Evolutionary conservation across 2,113 vertebrate genomes (phyloP), one percentile per base, ranked within the genome.

Genomic region (Seriola quinqueradiata): DNA sequence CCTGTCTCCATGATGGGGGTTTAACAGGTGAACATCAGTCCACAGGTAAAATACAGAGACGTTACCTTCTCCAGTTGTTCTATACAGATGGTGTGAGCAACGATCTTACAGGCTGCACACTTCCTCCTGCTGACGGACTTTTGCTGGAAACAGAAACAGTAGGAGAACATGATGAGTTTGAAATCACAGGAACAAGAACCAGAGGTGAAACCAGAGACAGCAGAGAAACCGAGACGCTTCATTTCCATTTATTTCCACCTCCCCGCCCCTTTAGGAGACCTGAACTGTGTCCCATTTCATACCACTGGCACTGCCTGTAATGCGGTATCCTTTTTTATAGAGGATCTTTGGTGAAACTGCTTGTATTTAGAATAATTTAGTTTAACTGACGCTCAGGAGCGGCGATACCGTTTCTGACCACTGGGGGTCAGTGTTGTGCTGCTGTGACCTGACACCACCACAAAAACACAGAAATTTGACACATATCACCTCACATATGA

Each of bases 51-150:
- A 69, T 5, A 32, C 8, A 11, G 36, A 0, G 10, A 59, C 2
- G 1, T 93, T 90, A 99, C 98, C 95, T 98, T 98, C 84, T 98
- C 97, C 79, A 99, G 95, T 80, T 97, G 97, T 68, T 97, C 97
- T 0, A 98, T 98, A 82, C 98, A 99, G 83, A 96, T 91, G 1
- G 96, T 96, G 83, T 99, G 98, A 80, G 97, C 97, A 2, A 99
- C 95, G 0, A 99, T 99, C 94, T 97, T 98, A 91, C 98, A 99
- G 70, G 97, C 98, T 8, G 97, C 97, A 81, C 98, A 99, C 86
- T 98, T 99, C 81, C 95, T 97, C 61, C 97, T 95, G 44, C 97
- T 95, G 52, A 96, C 93, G 4, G 98, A 97, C 82, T 98, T 99
- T 95, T 98, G 97, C 97, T 97, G 72, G 23, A 77, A 86, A 60